Evolutionary conservation across 2,113 vertebrate genomes (phyloP).

Genomic region (Lynx canadensis): DNA sequence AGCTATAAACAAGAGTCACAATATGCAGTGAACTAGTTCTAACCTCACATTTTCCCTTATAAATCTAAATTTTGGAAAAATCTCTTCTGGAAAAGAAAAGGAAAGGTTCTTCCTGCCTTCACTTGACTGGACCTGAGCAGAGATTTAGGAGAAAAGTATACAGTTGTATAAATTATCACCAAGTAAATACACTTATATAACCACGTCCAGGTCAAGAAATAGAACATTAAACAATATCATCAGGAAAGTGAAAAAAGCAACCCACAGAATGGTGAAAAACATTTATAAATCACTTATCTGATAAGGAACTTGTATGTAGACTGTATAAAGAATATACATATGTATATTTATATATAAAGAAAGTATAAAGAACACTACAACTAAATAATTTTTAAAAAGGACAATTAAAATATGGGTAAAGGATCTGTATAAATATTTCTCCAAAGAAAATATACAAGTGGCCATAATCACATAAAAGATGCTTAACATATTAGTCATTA

Average conservation of each 20-base stretch:
- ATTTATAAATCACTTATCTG: not conserved
- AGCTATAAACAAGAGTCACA: not conserved
- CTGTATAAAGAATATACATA: not conserved
- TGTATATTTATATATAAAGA: not conserved
- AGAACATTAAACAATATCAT: not conserved
- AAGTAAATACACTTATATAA: not conserved
- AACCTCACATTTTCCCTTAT: not conserved
- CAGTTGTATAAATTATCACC: not conserved
- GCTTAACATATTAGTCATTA: not conserved
- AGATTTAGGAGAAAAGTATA: not conserved
- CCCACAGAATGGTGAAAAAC: not conserved
- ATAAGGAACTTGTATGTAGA: not conserved
- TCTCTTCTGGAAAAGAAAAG: not conserved
- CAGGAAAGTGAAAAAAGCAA: not conserved
- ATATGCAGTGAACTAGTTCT: not conserved
- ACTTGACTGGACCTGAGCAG: not conserved
- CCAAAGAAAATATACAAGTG: not conserved
- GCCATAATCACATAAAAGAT: not conserved
- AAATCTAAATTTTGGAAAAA: not conserved
- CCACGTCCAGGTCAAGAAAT: not conserved
- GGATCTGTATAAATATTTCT: not conserved
- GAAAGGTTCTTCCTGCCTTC: not conserved
- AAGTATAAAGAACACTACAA: not conserved
- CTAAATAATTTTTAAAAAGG: not conserved
- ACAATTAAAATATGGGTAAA: not conserved